These are phyloP conservation scores for Amorpha juglandis DNA, from an alignment of 2,888 invertebrate species.

Conservation along the genomic window DNA sequence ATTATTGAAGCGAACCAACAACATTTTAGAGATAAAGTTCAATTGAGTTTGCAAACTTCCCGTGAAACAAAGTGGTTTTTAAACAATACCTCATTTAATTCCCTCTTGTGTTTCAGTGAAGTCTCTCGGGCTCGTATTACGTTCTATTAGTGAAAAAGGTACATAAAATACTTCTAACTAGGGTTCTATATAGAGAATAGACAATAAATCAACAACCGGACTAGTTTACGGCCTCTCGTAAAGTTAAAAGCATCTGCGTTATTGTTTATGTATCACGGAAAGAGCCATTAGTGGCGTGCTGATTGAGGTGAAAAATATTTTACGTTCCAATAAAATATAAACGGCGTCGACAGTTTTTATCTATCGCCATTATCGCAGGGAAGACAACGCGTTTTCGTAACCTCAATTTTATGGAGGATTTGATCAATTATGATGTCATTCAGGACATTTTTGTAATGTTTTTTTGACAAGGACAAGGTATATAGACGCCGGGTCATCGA, in stretches of 20 bases:
- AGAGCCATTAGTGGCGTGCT: conserved; percentile 39
- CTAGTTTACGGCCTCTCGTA: conserved; percentile 51
- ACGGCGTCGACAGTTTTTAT: conserved; percentile 8
- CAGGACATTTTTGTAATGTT: neutral
- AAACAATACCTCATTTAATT: neutral
- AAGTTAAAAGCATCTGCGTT: conserved; percentile 49
- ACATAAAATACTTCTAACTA: conserved; percentile 41
- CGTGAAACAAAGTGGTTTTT: neutral
- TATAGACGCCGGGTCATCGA: no score
- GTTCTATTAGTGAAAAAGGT: conserved; percentile 27
- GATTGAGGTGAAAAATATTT: conserved; percentile 27
- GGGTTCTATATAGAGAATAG: conserved; percentile 41
- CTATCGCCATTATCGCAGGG: neutral
- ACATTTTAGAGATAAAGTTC: neutral
- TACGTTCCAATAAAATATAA: conserved; percentile 23
- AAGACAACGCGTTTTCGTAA: neutral
- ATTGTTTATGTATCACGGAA: conserved; percentile 44
- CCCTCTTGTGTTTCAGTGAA: neutral
- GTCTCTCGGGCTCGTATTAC: neutral
- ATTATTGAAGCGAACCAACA: no score
- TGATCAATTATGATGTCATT: neutral
- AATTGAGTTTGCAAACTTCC: neutral
- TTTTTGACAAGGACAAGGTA: no score
- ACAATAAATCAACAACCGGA: conserved; percentile 46
- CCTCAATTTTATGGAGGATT: neutral